A percentile compares a stretch with the other conserved stretches of the same genome.
Conservation (phyloP, 2,797 vertebrate genomes). For the Masticophis lateralis region DNA sequence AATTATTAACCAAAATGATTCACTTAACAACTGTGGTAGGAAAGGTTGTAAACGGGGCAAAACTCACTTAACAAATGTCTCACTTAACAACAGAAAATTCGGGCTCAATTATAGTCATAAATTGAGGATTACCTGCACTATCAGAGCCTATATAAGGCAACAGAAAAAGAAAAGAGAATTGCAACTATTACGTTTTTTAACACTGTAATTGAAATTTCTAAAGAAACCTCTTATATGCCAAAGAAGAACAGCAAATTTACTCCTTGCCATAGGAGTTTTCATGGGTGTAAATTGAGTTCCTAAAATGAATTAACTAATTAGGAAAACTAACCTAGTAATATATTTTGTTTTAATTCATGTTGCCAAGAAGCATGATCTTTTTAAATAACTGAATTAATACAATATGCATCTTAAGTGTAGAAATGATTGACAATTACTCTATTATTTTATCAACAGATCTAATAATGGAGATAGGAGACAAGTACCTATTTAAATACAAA, state of each 20-base stretch:
- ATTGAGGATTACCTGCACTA: background rate
- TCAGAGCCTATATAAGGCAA: background rate
- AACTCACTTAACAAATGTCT: no score
- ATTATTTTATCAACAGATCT: background rate
- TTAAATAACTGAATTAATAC: background rate
- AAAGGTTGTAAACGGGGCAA: no score
- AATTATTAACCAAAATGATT: no score
- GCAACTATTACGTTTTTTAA: background rate
- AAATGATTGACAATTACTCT: background rate
- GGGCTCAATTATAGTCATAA: no score
- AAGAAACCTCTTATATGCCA: background rate
- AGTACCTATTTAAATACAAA: slow-evolving; percentile 9
- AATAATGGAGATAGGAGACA: slow-evolving; percentile 28
- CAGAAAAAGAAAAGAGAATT: background rate
- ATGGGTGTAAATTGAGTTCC: background rate
- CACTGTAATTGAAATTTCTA: background rate
- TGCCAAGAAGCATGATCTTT: no score
- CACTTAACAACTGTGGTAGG: no score
- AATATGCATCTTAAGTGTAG: background rate
- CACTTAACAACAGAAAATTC: no score
- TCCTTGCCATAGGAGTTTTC: background rate
- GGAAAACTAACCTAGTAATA: background rate
- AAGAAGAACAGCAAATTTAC: background rate
- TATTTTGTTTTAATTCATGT: no score
- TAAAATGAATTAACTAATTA: background rate